Evolutionary conservation across 2,797 vertebrate genomes (phyloP).

Genomic region (Neostethus bicornis): DNA sequence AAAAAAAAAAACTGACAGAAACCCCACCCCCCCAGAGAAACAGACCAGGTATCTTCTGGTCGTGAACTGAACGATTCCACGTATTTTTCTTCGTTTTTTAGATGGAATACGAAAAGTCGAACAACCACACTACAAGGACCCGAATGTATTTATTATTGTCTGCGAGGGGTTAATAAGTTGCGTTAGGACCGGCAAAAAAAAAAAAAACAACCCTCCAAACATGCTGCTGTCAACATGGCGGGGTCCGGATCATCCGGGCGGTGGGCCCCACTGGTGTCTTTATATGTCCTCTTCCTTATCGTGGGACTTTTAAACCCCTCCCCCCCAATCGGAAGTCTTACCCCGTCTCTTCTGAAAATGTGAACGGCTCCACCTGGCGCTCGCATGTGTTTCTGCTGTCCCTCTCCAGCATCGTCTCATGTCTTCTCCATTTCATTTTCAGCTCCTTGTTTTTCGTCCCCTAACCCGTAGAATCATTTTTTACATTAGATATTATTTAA

Average conservation of each 20-base stretch:
- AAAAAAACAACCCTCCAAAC: no score
- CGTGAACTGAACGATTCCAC: slow-evolving; percentile 61
- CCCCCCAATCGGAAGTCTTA: slow-evolving; percentile 69
- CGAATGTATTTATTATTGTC: slow-evolving; percentile 97
- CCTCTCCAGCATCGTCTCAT: slow-evolving; percentile 39
- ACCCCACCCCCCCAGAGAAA: no score
- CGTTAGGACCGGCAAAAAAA: slow-evolving; percentile 69
- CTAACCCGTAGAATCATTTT: slow-evolving; percentile 54
- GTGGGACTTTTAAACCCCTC: slow-evolving; percentile 9
- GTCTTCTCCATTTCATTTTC: slow-evolving; percentile 49
- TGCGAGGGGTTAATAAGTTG: slow-evolving; percentile 59
- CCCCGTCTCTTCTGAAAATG: slow-evolving; percentile 69
- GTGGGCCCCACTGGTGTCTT: slow-evolving; percentile 33
- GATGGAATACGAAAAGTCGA: slow-evolving; percentile 73
- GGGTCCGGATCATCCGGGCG: slow-evolving; percentile 45
- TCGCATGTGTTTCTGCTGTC: slow-evolving; percentile 64
- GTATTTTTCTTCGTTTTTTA: slow-evolving; percentile 48
- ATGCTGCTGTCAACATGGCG: slow-evolving; percentile 83
- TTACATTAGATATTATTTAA: slow-evolving; percentile 83
- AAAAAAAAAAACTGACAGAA: slow-evolving; percentile 56
- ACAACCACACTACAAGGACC: slow-evolving; percentile 82
- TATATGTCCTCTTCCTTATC: not conserved
- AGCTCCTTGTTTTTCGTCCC: slow-evolving; percentile 38
- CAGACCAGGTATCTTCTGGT: slow-evolving; percentile 66
- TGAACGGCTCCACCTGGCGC: slow-evolving; percentile 76